phyloP scores from a whole-genome alignment of 2,113 vertebrate genomes.

The Perognathus longimembris region DNA sequence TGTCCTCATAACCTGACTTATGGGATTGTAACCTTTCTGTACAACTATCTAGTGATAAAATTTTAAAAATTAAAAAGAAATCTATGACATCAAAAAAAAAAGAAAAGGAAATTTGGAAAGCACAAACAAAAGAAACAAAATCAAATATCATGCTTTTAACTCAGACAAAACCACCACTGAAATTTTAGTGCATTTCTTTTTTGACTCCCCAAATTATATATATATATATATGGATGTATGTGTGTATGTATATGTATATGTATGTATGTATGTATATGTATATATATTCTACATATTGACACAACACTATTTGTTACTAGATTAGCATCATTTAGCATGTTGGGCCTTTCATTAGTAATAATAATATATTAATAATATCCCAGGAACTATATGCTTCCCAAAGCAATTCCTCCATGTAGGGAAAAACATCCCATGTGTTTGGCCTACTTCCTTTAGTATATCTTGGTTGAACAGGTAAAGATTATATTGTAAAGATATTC shows the following conservation, averaged over 20 bases:
- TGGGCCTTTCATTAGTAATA: not conserved
- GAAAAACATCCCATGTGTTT: not conserved
- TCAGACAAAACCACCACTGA: not conserved
- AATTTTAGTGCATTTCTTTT: not conserved
- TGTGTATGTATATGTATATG: too few relatives aligned
- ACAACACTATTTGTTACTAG: not conserved
- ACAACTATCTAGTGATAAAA: too few relatives aligned
- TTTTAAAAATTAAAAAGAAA: too few relatives aligned
- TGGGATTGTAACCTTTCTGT: too few relatives aligned
- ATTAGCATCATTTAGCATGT: not conserved
- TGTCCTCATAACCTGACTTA: too few relatives aligned
- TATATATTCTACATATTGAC: not conserved
- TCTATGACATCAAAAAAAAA: too few relatives aligned
- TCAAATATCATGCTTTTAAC: not conserved
- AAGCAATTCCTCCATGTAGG: not conserved
- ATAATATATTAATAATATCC: not conserved
- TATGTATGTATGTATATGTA: too few relatives aligned
- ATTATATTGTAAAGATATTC: not conserved
- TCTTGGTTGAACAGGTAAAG: not conserved
- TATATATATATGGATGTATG: too few relatives aligned
- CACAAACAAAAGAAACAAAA: not conserved
- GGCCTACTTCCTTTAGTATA: not conserved
- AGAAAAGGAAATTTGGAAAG: not conserved
- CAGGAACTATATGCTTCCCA: not conserved
- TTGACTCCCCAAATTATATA: not conserved